Conservation (phyloP, 2,888 invertebrate species). For the Melinopterus prodromus region DNA sequence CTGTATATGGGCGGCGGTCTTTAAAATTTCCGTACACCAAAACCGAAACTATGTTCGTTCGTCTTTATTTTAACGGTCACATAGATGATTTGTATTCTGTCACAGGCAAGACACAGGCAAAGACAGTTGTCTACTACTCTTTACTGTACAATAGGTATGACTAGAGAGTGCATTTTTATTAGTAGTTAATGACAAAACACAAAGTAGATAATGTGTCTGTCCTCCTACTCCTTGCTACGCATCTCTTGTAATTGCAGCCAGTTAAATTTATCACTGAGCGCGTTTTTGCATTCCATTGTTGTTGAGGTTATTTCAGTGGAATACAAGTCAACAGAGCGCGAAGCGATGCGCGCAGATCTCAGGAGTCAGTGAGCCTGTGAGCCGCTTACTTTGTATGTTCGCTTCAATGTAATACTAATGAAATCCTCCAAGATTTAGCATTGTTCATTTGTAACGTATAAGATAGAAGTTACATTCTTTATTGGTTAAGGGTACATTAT, state of each 20-base stretch:
- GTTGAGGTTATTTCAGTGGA: constrained; percentile 25
- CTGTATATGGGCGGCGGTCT: too few relatives aligned
- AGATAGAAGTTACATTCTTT: neutral
- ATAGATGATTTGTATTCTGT: too few relatives aligned
- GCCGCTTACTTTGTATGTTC: neutral
- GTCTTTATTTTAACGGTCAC: too few relatives aligned
- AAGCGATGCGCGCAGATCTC: neutral
- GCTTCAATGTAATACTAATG: neutral
- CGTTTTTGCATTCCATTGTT: constrained; percentile 27
- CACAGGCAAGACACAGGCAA: too few relatives aligned
- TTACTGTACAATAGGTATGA: too few relatives aligned
- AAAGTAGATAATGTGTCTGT: neutral
- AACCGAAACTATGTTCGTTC: too few relatives aligned
- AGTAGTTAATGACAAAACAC: neutral
- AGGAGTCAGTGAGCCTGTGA: neutral
- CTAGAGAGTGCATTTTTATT: neutral
- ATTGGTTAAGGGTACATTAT: too few relatives aligned
- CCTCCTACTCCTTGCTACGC: neutral
- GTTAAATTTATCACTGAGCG: constrained; percentile 19
- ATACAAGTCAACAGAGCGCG: constrained; percentile 8
- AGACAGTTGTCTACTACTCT: too few relatives aligned
- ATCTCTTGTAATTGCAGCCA: constrained; percentile 18
- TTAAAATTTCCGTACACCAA: too few relatives aligned
- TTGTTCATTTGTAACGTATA: neutral
- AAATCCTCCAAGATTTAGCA: neutral